These are phyloP conservation scores for Gadus chalcogrammus DNA, from an alignment of 2,113 vertebrate genomes.

Conservation along the genomic window DNA sequence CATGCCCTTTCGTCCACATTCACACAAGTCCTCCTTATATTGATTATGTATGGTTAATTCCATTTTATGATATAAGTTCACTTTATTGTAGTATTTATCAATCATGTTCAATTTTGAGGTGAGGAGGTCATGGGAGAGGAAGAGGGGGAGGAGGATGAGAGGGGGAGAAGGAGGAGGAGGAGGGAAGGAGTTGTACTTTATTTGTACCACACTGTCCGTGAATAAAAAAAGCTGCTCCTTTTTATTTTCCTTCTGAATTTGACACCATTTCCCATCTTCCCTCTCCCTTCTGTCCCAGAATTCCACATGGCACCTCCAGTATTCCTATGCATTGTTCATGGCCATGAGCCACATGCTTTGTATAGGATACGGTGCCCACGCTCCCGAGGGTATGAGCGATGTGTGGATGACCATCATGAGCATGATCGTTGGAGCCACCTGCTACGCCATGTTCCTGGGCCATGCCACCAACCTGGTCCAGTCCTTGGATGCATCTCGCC, in stretches of 20 bases:
- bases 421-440: constrained; percentile 90
- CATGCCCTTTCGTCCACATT: background rate
- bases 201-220: too few relatives aligned
- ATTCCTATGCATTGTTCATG: constrained; percentile 91
- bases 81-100: too few relatives aligned
- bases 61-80: too few relatives aligned
- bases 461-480: constrained; percentile 93
- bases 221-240: background rate
- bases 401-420: constrained; percentile 98
- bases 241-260: background rate
- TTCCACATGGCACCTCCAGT: constrained; percentile 93
- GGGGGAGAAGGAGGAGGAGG: too few relatives aligned
- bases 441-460: constrained; percentile 92
- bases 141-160: too few relatives aligned
- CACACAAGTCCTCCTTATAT: too few relatives aligned
- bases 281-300: constrained; percentile 71
- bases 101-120: too few relatives aligned
- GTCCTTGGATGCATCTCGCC: constrained; percentile 90
- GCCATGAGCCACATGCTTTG: constrained; percentile 80
- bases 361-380: constrained; percentile 86
- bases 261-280: background rate
- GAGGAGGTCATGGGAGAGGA: too few relatives aligned
- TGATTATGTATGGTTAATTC: too few relatives aligned
- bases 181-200: too few relatives aligned
- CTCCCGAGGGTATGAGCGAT: constrained; percentile 87